Evolutionary conservation across 2,797 vertebrate species (phyloP), one percentile per base, ranked within the genome.

Genomic region (Catamblyrhynchus diadema): DNA sequence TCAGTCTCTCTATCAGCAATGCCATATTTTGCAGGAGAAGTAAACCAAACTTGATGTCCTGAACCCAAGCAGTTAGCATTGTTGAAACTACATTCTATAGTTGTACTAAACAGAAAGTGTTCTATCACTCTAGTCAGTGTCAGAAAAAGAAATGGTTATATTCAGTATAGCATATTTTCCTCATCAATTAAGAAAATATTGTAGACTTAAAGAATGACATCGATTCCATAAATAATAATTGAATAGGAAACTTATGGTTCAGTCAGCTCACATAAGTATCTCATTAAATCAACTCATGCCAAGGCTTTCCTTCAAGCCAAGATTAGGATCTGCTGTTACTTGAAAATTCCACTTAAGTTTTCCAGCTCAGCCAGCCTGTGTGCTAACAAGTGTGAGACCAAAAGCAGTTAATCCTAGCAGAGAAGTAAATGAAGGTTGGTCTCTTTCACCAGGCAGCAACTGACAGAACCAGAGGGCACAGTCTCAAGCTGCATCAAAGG

Each of bases 311-410:
- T 85, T 91, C 77, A 84, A 81, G 48, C 44, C 53, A 73, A 80
- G 88, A 87, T 91, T 86, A 91, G 71, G 56, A 85, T 77, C 86
- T 75, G 33, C 21, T 64, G 51, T 50, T 82, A 67, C 41, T 81
- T 92, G 84, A 92, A 89, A 90, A 95, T 91, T 92, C 88, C 66
- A 32, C 73, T 93, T 72, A 83, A 25, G 82, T 72, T 83, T 86
- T 67, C 65, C 60, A 72, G 75, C 65, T 94, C 24, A 91, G 81
- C 32, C 66, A 90, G 65, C 57, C 67, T 54, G 24, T 47, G 61
- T 6, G 6, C 42, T 80, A 71, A 62, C 28, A 78, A 81, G 33
- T 57, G n/a, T 86, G 72, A 60, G 59, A 82, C 73, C 62, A 57
- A 83, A 90, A 74, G 45, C 35, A 81, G 77, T 28, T 93, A 93